Conservation (phyloP, 2,797 vertebrate genomes). For the Fratercula arctica region DNA sequence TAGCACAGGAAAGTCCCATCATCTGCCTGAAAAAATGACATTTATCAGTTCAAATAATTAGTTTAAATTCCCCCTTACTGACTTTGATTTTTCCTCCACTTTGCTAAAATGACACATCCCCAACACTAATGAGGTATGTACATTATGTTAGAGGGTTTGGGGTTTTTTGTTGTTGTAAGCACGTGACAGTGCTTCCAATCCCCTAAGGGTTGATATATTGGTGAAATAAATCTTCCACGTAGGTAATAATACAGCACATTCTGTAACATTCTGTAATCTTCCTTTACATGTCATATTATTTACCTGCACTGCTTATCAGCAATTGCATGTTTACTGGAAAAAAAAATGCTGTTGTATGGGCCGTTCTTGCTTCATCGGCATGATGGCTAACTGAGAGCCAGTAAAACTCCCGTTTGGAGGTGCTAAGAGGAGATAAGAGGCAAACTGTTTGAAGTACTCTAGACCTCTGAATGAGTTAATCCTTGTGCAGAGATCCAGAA, state of each 20-base stretch:
- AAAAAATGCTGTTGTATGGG: not conserved
- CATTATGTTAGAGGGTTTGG: not conserved
- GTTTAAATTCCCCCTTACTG: not conserved
- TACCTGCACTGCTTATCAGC: not conserved
- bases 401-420: not conserved
- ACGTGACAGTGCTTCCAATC: not conserved
- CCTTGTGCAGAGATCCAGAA: not conserved
- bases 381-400: not conserved
- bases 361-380: not conserved
- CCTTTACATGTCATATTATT: constrained; percentile 3
- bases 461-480: not conserved
- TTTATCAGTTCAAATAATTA: constrained; percentile 46
- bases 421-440: not conserved
- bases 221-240: constrained; percentile 46
- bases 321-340: not conserved
- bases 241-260: not conserved
- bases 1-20: not conserved
- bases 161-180: not conserved
- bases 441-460: not conserved
- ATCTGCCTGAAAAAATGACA: not conserved
- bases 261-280: not conserved
- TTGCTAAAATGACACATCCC: constrained; percentile 8
- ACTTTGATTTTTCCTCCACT: not conserved
- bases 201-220: not conserved
- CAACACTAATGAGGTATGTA: constrained; percentile 10